Percentiles rank a stretch among this genome's conserved stretches.
phyloP scores from a whole-genome alignment of 2,797 vertebrate genomes.

The Falco naumanni region DNA sequence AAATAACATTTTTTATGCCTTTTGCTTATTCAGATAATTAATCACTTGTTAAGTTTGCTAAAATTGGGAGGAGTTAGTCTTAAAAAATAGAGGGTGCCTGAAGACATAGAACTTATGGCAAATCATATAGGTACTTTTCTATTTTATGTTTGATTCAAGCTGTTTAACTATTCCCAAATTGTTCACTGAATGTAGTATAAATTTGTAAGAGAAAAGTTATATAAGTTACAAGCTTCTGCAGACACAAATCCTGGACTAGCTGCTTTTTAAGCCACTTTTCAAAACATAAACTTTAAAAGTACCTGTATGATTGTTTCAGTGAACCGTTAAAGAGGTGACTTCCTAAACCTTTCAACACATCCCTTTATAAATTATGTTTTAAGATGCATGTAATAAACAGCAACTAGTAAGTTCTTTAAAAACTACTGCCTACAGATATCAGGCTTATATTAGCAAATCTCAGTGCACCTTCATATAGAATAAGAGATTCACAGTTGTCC shows the following conservation, averaged over 20 bases:
- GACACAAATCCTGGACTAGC: not conserved
- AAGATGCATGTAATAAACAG: not conserved
- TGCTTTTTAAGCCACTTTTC: not conserved
- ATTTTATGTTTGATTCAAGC: not conserved
- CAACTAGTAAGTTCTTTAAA: not conserved
- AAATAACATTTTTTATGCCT: not conserved
- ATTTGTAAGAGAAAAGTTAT: no score
- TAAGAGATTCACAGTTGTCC: not conserved
- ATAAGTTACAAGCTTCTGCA: not conserved
- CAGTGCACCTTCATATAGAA: not conserved
- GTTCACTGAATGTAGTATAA: no score
- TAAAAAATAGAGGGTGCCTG: not conserved
- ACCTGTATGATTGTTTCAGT: not conserved
- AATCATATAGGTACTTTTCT: not conserved
- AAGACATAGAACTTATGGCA: not conserved
- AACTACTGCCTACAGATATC: not conserved
- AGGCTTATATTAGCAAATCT: not conserved
- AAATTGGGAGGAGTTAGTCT: not conserved
- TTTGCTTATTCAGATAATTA: not conserved
- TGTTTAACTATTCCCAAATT: not conserved
- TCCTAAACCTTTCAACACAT: not conserved
- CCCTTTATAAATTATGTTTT: not conserved
- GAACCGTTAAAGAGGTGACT: not conserved
- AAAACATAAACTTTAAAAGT: not conserved
- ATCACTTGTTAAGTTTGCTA: not conserved